Evolutionary conservation across 2,113 vertebrate species (phyloP), one percentile per base, ranked within the genome.

Genomic region (Leucoraja erinaceus): DNA sequence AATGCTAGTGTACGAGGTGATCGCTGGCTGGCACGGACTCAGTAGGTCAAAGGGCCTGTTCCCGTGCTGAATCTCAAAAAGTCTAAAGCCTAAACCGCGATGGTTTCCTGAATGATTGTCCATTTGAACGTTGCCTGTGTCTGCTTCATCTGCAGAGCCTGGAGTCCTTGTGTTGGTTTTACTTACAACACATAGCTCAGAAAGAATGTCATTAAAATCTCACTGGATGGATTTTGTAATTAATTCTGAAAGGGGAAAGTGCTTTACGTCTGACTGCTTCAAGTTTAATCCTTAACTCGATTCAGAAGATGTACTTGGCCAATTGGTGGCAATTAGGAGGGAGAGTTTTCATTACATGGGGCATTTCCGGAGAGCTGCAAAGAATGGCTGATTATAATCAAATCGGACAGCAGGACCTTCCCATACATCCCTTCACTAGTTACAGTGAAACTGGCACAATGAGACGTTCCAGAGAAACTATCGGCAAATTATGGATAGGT

Each of bases 211-310:
- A 88, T 6, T 88, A n/a, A 88, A 88, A 31, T 63, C 63, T 61
- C 28, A 63, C 59, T 88, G 83, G 59, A 88, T 88, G 59, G 59
- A 88, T 88, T 88, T 63, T 86, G 81, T 59, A 86, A 86, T 86
- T 86, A 86, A 88, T 59, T 63, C 28, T 88, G 83, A 88, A 63
- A 63, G 61, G 83, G 14, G 83, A 63, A 88, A 63, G 83, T 88
- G 83, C 59, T 88, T 88, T 88, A 63, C 59, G 16, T 88, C 28
- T 88, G 83, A 88, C 83, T 88, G 83, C 59, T 63, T 63, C 56
- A 88, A 18, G 14, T 88, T 88, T 88, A 88, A 63, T 63, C 59
- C n/a, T 31, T 88, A 88, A 88, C 59, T 88, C 20, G 59, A 88
- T 88, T 88, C 61, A 11, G 28, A 88, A 88, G 83, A 88, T 61